Percentiles rank a stretch among this genome's conserved stretches.
Evolutionary conservation across 2,113 vertebrate species (phyloP).

Genomic region (Coreoperca whiteheadi): DNA sequence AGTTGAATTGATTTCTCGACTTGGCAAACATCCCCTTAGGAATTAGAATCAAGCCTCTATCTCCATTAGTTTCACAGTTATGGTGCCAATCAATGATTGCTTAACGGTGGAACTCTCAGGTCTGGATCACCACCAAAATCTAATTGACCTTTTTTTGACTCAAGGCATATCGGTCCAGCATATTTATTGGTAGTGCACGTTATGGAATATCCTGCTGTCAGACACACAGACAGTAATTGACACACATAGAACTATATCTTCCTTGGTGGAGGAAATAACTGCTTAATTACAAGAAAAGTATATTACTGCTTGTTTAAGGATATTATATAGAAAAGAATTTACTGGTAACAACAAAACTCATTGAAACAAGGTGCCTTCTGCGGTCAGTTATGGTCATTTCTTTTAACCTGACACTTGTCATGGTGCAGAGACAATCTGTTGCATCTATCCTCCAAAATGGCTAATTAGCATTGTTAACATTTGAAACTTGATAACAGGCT

Average conservation of each 20-base stretch:
- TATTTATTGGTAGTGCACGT: background rate
- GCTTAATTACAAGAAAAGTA: background rate
- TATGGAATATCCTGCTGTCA: constrained; percentile 5
- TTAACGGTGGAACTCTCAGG: constrained; percentile 27
- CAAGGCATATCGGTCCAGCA: background rate
- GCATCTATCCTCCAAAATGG: background rate
- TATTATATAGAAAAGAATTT: background rate
- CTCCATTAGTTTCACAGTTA: constrained; percentile 52
- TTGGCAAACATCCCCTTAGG: constrained; percentile 11
- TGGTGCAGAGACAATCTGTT: background rate
- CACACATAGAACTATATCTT: background rate
- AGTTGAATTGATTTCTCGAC: constrained; percentile 29
- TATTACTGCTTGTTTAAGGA: background rate
- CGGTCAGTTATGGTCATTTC: background rate
- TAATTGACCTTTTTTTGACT: constrained; percentile 32
- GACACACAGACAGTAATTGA: background rate
- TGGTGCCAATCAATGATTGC: constrained; percentile 33
- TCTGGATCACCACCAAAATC: constrained; percentile 34
- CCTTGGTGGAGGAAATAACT: background rate
- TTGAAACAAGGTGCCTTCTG: background rate
- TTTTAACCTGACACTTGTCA: background rate
- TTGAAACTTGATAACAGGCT: background rate
- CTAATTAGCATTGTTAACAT: background rate
- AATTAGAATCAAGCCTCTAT: constrained; percentile 16
- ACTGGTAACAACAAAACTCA: too few species aligned